Percentiles rank a stretch among this genome's conserved stretches.
Conservation (phyloP, 2,888 invertebrate species). For the Smittia sp. region DNA sequence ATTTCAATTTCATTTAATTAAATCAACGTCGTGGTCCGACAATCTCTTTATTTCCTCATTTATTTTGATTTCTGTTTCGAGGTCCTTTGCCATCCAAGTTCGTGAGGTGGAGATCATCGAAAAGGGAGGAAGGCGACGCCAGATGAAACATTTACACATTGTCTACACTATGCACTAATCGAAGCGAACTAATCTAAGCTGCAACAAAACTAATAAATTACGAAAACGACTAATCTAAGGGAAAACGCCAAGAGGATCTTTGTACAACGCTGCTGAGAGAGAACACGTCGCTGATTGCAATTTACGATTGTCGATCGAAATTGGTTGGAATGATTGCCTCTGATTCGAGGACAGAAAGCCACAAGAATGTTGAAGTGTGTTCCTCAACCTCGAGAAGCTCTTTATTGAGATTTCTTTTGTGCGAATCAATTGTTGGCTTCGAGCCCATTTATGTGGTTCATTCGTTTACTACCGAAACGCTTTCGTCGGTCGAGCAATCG, state of each 20-base stretch:
- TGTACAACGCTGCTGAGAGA: background rate
- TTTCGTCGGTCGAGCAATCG: background rate
- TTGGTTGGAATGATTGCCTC: background rate
- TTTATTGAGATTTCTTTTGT: conserved; percentile 29
- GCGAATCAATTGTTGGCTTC: background rate
- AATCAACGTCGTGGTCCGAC: conserved; percentile 32
- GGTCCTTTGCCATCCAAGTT: conserved; percentile 1
- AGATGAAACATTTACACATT: conserved; percentile 4
- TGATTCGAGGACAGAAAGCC: background rate
- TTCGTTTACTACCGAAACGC: background rate
- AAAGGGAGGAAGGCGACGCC: background rate
- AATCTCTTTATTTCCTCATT: conserved; percentile 30
- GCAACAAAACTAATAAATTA: background rate
- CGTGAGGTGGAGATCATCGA: background rate
- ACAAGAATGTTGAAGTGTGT: background rate
- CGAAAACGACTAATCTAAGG: background rate
- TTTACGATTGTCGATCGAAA: conserved; percentile 20
- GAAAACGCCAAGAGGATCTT: background rate
- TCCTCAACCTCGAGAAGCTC: conserved; percentile 10
- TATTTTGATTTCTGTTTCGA: conserved; percentile 27
- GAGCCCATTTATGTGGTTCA: background rate
- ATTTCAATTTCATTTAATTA: conserved; percentile 25
- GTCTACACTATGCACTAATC: background rate
- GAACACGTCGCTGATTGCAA: conserved; percentile 13
- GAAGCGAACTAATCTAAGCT: conserved; percentile 6